Evolutionary conservation across 2,888 invertebrate genomes (phyloP), one percentile per base, ranked within the genome.

Genomic region (Aspidapion aeneum): DNA sequence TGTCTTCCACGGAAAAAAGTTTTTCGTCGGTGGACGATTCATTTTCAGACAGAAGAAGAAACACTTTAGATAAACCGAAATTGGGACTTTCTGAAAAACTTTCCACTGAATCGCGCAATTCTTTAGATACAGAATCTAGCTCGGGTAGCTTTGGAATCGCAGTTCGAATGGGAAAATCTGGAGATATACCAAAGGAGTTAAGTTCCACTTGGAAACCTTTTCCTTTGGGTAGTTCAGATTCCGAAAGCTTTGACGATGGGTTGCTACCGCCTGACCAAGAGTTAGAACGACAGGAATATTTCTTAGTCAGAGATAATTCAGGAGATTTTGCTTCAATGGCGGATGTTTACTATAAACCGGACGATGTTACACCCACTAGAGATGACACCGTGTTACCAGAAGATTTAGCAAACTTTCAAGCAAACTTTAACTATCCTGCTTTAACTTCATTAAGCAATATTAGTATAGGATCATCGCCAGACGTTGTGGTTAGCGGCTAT

Each of bases 141-240:
- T 90, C 90, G 1, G 90, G 90, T 0, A 89, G 89, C 59, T 79
- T 90, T 64, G 90, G 90, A n/a, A 86, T 87, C 62, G 89, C 88
- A 18, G 86, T 86, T 69, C 81, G 89, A 35, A 68, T 77, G 66
- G 74, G 75, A 60, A 80, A 78, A 69, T 84, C 87, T 1, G 88
- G 87, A 1, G 87, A 81, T 66, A 76, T 83, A 21, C 80, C 83
- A 57, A 83, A 87, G 74, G 91, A 91, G 75, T 81, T 90, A 60
- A 90, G 89, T 75, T 88, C 91, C 1, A 91, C 92, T 0, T 92
- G 92, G 91, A 86, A 89, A 72, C 90, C 91, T 1, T 93, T 93
- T 75, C 89, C 92, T 19, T 85, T 93, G 17, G 93, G 93, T 75
- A 93, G 92, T 75, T 92, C 92, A 58, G 92, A 91, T 49, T 93